Evolutionary conservation across 2,113 vertebrate species (phyloP).

Genomic region (Carettochelys insculpta): DNA sequence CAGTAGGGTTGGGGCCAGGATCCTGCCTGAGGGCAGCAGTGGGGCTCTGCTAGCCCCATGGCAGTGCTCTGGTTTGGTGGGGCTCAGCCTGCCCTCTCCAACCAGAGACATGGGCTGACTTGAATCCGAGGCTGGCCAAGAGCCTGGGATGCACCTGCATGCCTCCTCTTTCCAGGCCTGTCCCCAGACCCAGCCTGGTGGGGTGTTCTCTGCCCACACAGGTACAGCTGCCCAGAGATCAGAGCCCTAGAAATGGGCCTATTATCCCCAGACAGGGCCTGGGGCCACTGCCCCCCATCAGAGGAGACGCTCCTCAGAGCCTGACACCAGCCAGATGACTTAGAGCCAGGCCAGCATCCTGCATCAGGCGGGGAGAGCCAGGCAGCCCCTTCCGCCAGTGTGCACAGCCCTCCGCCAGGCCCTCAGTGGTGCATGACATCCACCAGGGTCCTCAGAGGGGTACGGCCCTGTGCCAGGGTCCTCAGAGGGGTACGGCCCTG

Average conservation of each 20-base stretch:
- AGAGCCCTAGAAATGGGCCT: not conserved
- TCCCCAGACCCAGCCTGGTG: not conserved
- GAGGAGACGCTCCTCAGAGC: not conserved
- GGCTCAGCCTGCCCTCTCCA: no score
- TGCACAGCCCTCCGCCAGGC: fast-evolving
- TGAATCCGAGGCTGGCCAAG: no score
- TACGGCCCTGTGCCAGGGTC: not conserved
- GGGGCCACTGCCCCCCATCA: not conserved
- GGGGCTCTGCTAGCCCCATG: not conserved
- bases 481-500: not conserved
- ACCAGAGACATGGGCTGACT: not conserved
- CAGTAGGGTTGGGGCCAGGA: not conserved
- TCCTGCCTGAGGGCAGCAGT: not conserved
- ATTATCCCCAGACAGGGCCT: not conserved
- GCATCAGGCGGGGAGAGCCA: not conserved
- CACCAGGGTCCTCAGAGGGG: not conserved
- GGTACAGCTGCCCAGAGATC: not conserved
- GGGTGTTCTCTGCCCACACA: no score
- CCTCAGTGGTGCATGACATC: no score
- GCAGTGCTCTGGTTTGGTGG: not conserved
- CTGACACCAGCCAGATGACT: not conserved
- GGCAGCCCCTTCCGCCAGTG: no score
- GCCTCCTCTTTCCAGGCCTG: no score
- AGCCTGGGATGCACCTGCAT: no score
- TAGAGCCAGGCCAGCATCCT: not conserved